Evolutionary conservation across 2,113 vertebrate species (phyloP), one percentile per base, ranked within the genome.

Genomic region (Charadrius vociferus): DNA sequence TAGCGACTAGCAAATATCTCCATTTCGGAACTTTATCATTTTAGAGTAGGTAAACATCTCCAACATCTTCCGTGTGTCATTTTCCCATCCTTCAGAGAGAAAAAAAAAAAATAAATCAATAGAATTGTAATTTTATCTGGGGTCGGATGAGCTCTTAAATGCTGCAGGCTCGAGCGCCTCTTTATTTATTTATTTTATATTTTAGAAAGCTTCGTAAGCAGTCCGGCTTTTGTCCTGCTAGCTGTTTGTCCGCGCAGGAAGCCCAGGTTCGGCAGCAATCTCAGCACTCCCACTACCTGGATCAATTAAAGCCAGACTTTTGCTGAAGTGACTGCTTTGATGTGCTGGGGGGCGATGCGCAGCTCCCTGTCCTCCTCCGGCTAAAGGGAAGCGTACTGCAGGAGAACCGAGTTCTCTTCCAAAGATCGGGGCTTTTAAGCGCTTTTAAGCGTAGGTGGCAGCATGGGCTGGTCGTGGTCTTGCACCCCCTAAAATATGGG

Each of bases 181-280:
- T 59, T 85, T 49, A 49, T 89, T 92, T 86, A 82, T 92, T 95
- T 78, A 73, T 83, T 82, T 94, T 32, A 7, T 58, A 45, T 77
- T 93, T 90, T 49, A 75, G 86, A 85, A 63, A 81, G 86, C 86
- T 95, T 81, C 63, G 74, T 73, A 81, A 91, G 95, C 87, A 84
- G 73, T 18, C 63, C 12, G 74, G n/a, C 45, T 83, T 68, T 53
- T 79, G 65, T 89, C 26, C 1, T 78, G 86, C 88, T 52, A 6
- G 79, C 88, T 56, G 62, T 81, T 93, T 56, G 26, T 36, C 59
- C 34, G 2, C 30, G 63, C 86, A 79, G 92, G 95, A 86, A 89
- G 82, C 52, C 66, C 56, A 2, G 29, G 18, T 70, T 55, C 58
- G n/a, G 83, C 59, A 88, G 90, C 95, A 67, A 7, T 19, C 81